Evolutionary conservation across 2,797 vertebrate genomes (phyloP).

Genomic region (Spheniscus humboldti): DNA sequence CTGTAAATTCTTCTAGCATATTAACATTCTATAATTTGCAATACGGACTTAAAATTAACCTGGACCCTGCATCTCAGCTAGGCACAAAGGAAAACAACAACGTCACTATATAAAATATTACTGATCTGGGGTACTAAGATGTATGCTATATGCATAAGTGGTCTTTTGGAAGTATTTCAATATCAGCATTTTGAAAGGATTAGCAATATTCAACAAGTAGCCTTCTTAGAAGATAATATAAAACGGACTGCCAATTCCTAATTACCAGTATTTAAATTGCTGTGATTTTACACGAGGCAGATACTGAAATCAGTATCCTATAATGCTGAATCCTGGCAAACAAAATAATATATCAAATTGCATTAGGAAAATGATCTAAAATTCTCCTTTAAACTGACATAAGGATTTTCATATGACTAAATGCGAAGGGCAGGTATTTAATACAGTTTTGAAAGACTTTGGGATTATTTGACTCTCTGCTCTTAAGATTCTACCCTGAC

Average conservation of each 20-base stretch:
- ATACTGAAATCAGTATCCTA: constrained; percentile 8
- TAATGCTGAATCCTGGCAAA: neutral
- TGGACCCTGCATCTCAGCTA: neutral
- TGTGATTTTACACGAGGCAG: constrained; percentile 11
- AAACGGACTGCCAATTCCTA: neutral
- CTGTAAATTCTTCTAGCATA: neutral
- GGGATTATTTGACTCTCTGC: neutral
- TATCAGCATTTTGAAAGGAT: constrained; percentile 12
- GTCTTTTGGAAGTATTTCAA: constrained; percentile 3
- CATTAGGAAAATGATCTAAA: neutral
- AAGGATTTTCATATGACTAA: neutral
- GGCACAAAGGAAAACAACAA: neutral
- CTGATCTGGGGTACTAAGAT: neutral
- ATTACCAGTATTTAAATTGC: neutral
- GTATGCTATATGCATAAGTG: neutral
- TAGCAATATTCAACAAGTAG: neutral
- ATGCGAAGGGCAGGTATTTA: neutral
- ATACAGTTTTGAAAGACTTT: neutral
- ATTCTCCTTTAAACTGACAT: neutral
- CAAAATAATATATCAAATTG: neutral
- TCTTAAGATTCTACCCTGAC: neutral
- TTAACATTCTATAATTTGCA: neutral
- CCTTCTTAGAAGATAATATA: neutral
- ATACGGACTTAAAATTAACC: neutral
- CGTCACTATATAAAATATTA: neutral